These are phyloP conservation scores for Achatina immaculata DNA, from an alignment of 1,140 invertebrate genomes.

Conservation along the genomic window DNA sequence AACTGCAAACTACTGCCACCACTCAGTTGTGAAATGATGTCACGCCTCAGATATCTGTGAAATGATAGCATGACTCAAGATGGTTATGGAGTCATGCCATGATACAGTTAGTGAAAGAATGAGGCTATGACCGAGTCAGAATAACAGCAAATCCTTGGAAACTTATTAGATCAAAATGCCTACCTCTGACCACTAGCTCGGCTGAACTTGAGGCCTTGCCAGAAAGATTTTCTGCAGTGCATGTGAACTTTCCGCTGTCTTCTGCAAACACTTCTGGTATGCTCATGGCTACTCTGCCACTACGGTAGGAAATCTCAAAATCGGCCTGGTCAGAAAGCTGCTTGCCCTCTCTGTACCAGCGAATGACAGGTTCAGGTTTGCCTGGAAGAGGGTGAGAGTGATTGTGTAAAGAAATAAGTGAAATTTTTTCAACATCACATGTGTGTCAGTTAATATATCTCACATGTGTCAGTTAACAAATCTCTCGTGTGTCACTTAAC, in stretches of 20 bases:
- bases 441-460: no score
- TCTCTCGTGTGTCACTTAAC: no score
- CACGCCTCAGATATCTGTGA: no score
- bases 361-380: constrained; percentile 95
- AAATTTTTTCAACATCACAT: background rate
- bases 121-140: no score
- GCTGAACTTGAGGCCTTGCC: constrained; percentile 80
- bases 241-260: constrained; percentile 93
- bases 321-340: constrained; percentile 63
- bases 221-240: constrained; percentile 88
- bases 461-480: no score
- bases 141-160: no score
- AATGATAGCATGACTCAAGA: no score
- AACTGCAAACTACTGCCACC: background rate
- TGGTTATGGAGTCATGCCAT: no score
- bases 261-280: constrained; percentile 79
- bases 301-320: constrained; percentile 66
- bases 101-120: no score
- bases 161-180: no score
- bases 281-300: constrained; percentile 73
- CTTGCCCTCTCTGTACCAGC: constrained; percentile 97
- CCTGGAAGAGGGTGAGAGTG: constrained; percentile 72
- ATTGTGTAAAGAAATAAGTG: constrained; percentile 1
- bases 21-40: no score
- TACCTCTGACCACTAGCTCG: constrained; percentile 74